Evolutionary conservation across 2,888 invertebrate species (phyloP), one percentile per base, ranked within the genome.

Genomic region (Ophonus ardosiacus): DNA sequence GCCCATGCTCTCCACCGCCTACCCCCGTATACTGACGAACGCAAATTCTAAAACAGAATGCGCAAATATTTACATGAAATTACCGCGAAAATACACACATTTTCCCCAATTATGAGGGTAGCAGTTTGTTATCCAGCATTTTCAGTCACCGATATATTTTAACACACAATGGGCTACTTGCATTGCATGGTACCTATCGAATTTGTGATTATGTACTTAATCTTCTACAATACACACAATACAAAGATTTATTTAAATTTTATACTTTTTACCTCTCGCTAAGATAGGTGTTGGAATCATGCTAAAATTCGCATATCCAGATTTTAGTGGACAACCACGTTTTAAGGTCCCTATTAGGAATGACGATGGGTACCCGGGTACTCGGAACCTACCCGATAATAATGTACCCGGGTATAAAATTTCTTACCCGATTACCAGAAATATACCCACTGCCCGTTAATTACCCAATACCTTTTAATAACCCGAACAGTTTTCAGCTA

Each of bases 11-110:
- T 31, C 31, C 31, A 31, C 31, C 31, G 31, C 6, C 31, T 31
- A 68, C 38, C 68, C 68, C 38, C 4, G 38, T 68, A 68, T 43
- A 15, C 71, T 71, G 71, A 65, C 40, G 43, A 71, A 71, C 71
- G 71, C 43, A 43, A 71, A 71, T 71, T 71, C 71, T 71, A 71
- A 71, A 71, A 71, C 71, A 71, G 71, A 71, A 71, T 71, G 71
- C 71, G 71, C 71, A 71, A 71, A 71, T 71, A 71, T 71, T 71
- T 71, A 71, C 71, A 71, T 71, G 40, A 71, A 71, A 71, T 71
- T 71, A 71, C 71, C 71, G 43, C 40, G 15, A 71, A 71, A 71
- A 71, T 71, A 71, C 71, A 71, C 71, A 43, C 43, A 71, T 71
- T 71, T 71, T 71, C 71, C 71, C 71, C 43, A 71, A 71, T 71